These are phyloP conservation scores for Argopecten irradians DNA, from an alignment of 1,140 invertebrate genomes.

Conservation along the genomic window DNA sequence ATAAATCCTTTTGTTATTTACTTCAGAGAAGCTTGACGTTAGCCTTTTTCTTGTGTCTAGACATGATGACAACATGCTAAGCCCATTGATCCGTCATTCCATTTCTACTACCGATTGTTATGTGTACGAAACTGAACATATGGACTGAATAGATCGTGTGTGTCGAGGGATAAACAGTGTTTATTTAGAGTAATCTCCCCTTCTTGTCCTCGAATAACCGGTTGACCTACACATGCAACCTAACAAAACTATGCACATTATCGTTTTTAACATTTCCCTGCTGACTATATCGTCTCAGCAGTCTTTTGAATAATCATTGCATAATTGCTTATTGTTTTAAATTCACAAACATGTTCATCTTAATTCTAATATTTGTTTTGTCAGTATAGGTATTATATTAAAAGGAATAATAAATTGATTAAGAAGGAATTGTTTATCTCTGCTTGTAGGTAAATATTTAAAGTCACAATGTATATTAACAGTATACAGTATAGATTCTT, in stretches of 20 bases:
- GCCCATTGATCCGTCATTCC: background rate
- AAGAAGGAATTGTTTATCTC: no score
- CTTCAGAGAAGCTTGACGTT: no score
- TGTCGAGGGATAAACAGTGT: background rate
- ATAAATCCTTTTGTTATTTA: no score
- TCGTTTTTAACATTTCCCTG: background rate
- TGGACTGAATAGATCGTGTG: background rate
- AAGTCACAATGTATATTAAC: no score
- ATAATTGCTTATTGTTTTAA: no score
- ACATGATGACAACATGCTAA: background rate
- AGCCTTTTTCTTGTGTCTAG: background rate
- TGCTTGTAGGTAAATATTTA: no score
- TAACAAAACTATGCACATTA: background rate
- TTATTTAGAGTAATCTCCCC: slow-evolving; percentile 9
- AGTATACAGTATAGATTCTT: no score
- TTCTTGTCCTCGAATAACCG: background rate
- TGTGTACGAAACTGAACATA: background rate
- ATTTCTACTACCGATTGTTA: background rate
- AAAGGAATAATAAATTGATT: no score
- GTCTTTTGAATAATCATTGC: no score
- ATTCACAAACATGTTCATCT: no score
- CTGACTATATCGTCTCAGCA: background rate
- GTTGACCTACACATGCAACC: background rate
- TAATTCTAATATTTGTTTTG: no score
- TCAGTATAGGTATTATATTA: no score